These are phyloP conservation scores for Rhopalosiphum padi DNA, from an alignment of 1,140 invertebrate species.

Conservation along the genomic window DNA sequence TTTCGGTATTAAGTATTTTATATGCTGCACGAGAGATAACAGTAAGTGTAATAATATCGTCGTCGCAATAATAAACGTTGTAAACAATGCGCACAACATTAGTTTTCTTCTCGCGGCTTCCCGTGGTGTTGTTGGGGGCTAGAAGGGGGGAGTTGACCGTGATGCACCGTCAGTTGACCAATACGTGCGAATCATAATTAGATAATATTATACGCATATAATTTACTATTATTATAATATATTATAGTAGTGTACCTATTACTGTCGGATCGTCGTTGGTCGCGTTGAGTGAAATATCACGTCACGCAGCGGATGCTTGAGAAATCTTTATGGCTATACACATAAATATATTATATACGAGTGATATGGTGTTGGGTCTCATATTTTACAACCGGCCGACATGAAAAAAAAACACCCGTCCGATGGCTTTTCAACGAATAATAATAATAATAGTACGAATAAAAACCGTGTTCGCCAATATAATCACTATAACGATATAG, in stretches of 20 bases:
- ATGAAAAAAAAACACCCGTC: background rate
- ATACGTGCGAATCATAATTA: background rate
- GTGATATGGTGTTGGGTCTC: background rate
- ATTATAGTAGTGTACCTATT: background rate
- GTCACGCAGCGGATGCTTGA: background rate
- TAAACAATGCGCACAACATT: no score
- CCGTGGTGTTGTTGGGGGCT: background rate
- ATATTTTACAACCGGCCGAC: background rate
- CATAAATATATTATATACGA: background rate
- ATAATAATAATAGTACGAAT: background rate
- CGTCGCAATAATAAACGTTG: no score
- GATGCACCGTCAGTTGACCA: background rate
- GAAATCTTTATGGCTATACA: conserved; percentile 33
- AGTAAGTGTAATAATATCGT: no score
- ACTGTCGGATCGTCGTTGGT: background rate
- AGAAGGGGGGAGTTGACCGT: background rate
- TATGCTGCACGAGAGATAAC: background rate
- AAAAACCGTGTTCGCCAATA: background rate
- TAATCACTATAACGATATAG: background rate
- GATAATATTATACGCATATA: background rate
- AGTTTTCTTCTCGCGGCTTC: background rate
- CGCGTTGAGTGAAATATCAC: conserved; percentile 30
- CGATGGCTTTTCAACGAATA: background rate
- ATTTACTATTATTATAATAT: background rate
- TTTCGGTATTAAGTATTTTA: no score